Conservation (phyloP, 2,888 invertebrate species). For the Oligia fasciuncula region DNA sequence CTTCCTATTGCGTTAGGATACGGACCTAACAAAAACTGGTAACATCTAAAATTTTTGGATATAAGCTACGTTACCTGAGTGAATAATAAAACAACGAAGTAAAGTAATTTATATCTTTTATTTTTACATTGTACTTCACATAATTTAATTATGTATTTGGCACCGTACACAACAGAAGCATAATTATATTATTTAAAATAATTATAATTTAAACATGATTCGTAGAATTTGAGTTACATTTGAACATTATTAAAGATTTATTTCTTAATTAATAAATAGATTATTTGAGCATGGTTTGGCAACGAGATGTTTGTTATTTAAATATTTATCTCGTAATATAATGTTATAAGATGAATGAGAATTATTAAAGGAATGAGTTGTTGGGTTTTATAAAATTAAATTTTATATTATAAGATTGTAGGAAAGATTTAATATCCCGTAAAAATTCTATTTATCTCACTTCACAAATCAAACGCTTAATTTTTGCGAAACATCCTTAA, state of each 20-base stretch:
- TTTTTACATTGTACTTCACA: conserved; percentile 39
- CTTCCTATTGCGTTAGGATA: not conserved
- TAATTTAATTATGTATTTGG: conserved; percentile 59
- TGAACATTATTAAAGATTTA: conserved; percentile 51
- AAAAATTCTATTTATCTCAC: too few relatives aligned
- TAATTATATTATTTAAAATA: conserved; percentile 15
- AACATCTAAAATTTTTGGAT: not conserved
- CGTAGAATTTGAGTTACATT: conserved; percentile 52
- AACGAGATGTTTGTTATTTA: conserved; percentile 22
- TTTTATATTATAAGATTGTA: not conserved
- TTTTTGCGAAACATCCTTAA: conserved; percentile 11
- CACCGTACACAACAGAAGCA: conserved; percentile 51
- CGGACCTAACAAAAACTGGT: not conserved
- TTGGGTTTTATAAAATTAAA: not conserved
- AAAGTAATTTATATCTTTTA: conserved; percentile 26
- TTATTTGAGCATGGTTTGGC: conserved; percentile 59
- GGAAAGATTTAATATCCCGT: not conserved
- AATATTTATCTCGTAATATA: not conserved
- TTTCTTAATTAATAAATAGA: conserved; percentile 24
- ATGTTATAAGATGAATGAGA: not conserved
- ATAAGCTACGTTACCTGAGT: not conserved
- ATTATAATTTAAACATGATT: conserved; percentile 49
- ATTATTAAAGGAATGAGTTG: not conserved
- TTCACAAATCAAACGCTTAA: conserved; percentile 24
- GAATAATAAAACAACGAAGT: conserved; percentile 13